Base-by-base conservation (phyloP, 2,888 invertebrate species). In the Apeira syringaria region DNA sequence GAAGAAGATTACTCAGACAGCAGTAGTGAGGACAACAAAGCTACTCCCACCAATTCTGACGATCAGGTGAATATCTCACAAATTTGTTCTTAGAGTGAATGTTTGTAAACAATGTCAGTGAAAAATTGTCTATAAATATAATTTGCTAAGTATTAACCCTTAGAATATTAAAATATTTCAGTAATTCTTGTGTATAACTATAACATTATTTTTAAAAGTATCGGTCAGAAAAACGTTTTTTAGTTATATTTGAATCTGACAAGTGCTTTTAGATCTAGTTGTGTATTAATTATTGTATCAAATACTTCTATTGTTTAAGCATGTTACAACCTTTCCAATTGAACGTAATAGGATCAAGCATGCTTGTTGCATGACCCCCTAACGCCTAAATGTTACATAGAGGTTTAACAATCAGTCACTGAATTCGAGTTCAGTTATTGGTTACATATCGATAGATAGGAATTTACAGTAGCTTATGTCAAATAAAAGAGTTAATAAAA, bases 1-100 rank as follows among this genome's bases (percentile, higher is more conserved):
- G 96, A 96, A 80, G 96, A 96, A 81, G 96, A 96, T 17, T 93
- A 92, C 47, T 94, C 95, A 10, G 94, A 94, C 65, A 93, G 93
- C 58, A 84, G 69, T 43, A 86, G 87, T 37, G 85, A 86, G 60
- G 83, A 89, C 44, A 85, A 88, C 59, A 90, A 89, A 43, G 77
- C 83, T 1, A 85, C 89, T 5, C 85, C 90, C 52, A 88, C 89
- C 58, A 83, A 90, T 55, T 84, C 87, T 32, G 88, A 88, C 6
- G 86, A 88, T 75, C 90, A 89, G 89, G 90, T 90, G 90, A 87
- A 85, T 86, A 88, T 78, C 43, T 50, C 40, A 18, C n/a, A n/a
- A n/a, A n/a, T n/a, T n/a, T n/a, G n/a, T n/a, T n/a, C n/a, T n/a
- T n/a, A n/a, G n/a, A n/a, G n/a, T n/a, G n/a, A n/a, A n/a, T n/a